A percentile compares a stretch with the other conserved stretches of the same genome.
These are phyloP conservation scores for Hydrolagus colliei DNA, from an alignment of 2,797 vertebrate genomes.

Conservation along the genomic window DNA sequence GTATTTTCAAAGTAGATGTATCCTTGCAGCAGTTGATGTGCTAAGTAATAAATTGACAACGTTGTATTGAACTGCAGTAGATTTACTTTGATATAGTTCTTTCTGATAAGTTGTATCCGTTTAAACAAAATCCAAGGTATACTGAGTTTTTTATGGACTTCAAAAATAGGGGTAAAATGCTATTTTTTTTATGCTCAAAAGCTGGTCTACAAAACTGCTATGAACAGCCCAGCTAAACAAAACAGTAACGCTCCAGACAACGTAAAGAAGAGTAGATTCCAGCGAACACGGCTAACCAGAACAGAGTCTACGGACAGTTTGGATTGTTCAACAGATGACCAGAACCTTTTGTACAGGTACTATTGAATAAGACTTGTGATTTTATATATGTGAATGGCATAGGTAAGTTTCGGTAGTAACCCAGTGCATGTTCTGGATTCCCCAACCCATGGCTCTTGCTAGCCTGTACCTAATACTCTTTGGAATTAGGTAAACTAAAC, in stretches of 20 bases:
- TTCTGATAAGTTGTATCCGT: no score
- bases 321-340: constrained; percentile 56
- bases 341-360: constrained; percentile 81
- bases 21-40: no score
- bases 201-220: not conserved
- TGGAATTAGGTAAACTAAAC: no score
- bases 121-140: no score
- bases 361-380: not conserved
- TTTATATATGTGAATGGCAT: not conserved
- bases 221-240: constrained; percentile 58
- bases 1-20: no score
- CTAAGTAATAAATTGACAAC: no score
- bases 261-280: constrained; percentile 61
- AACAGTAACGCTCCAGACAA: constrained; percentile 54
- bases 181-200: not conserved
- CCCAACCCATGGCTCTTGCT: no score
- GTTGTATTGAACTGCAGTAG: no score
- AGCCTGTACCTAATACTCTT: no score
- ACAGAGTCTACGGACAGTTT: constrained; percentile 63
- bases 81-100: no score
- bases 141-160: constrained; percentile 45
- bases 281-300: constrained; percentile 55
- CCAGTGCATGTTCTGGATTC: no score
- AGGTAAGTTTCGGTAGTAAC: not conserved
- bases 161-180: constrained; percentile 35